Conservation (phyloP, 1,140 invertebrate species). For the Camponotus vicinus region DNA sequence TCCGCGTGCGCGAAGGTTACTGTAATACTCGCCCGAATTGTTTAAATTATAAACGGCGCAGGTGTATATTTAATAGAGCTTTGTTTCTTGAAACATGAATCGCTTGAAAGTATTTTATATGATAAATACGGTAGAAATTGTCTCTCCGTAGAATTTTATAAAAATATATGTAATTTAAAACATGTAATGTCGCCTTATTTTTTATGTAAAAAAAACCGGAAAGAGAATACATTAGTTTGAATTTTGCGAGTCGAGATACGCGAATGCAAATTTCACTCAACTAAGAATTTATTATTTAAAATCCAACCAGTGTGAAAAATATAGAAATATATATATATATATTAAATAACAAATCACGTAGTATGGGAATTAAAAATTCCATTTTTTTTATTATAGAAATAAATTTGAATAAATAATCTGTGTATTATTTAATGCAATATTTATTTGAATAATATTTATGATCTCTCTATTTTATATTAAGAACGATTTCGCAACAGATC, state of each 20-base stretch:
- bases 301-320: background rate
- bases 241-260: background rate
- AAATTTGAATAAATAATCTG: too few relatives aligned
- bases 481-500: background rate
- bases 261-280: background rate
- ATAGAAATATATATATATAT: background rate
- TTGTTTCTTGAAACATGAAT: background rate
- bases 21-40: background rate
- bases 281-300: background rate
- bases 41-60: background rate
- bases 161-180: background rate
- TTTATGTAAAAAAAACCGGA: background rate
- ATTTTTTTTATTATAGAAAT: too few relatives aligned
- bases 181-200: background rate
- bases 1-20: slow-evolving; percentile 50
- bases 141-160: background rate
- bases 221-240: background rate
- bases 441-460: too few relatives aligned
- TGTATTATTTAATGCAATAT: too few relatives aligned
- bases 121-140: too few relatives aligned
- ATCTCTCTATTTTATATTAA: background rate
- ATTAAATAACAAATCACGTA: background rate
- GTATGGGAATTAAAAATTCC: too few relatives aligned
- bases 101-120: background rate
- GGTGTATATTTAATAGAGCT: background rate